Evolutionary conservation across 2,113 vertebrate genomes (phyloP).

Genomic region (Scomber scombrus): DNA sequence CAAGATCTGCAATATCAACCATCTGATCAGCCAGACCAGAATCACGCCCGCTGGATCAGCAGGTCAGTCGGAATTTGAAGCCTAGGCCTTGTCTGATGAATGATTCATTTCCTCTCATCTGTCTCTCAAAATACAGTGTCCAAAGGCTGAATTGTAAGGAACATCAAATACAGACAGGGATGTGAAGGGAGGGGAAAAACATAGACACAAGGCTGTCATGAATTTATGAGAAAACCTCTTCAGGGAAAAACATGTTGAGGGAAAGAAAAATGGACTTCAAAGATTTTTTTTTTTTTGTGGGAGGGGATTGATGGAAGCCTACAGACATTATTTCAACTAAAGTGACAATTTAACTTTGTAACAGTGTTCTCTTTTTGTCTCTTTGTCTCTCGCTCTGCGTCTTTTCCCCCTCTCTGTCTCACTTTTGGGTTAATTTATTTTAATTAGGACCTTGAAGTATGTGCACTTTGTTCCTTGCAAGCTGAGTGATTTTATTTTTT

Average conservation of each 20-base stretch:
- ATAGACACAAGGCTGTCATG: slow-evolving; percentile 28
- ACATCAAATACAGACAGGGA: slow-evolving; percentile 63
- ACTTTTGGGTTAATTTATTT: slow-evolving; percentile 43
- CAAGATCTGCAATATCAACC: slow-evolving; percentile 68
- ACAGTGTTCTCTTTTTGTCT: slow-evolving; percentile 19
- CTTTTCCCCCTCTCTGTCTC: neutral
- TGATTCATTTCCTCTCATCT: slow-evolving; percentile 76
- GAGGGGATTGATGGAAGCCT: slow-evolving; percentile 16
- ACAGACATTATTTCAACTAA: slow-evolving; percentile 30
- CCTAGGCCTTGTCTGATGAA: slow-evolving; percentile 63
- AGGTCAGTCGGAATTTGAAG: slow-evolving; percentile 69
- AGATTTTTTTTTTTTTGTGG: neutral
- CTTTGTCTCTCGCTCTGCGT: slow-evolving; percentile 23
- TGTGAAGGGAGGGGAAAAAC: slow-evolving; percentile 43
- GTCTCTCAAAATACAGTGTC: slow-evolving; percentile 66
- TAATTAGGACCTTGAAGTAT: slow-evolving; percentile 52
- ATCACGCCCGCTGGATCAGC: neutral
- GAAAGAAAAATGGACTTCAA: slow-evolving; percentile 42
- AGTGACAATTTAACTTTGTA: slow-evolving; percentile 46
- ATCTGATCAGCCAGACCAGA: slow-evolving; percentile 50
- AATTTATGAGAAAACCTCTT: slow-evolving; percentile 55
- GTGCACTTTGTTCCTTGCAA: slow-evolving; percentile 24
- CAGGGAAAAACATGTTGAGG: slow-evolving; percentile 46
- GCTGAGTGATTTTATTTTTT: slow-evolving; percentile 49
- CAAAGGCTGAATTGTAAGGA: slow-evolving; percentile 58